Base-by-base conservation (phyloP, 2,888 invertebrate species). In the Anoncus sp. region DNA sequence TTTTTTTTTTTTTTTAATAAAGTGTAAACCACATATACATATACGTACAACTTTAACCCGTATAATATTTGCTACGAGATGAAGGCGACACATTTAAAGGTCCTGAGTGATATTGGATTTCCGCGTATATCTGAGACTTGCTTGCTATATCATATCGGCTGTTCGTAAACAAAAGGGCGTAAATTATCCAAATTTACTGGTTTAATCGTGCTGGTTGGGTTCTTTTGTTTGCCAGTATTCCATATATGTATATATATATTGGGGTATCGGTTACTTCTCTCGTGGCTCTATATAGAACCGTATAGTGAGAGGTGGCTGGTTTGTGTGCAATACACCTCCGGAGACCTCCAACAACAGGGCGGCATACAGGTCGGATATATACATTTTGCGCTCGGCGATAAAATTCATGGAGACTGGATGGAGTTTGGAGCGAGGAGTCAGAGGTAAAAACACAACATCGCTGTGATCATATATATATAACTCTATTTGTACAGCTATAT, bases 51-150 rank as follows among this genome's bases (percentile, higher is more conserved):
- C 10, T 38, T 20, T 9, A 63, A 66, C 16, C 24, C 35, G 47
- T 35, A 35, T 69, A 73, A 79, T 82, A 76, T 73, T 70, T 69
- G 65, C 57, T 72, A 75, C 24, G 38, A 22, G 35, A 45, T 22
- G 43, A 38, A 27, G 18, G 38, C 38, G 40, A 62, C 62, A 79
- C 80, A 81, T 80, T 78, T 73, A 69, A 72, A 77, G 77, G 82
- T 83, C 82, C 6, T 24, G 35, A 84, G 81, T 75, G 77, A 80
- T 83, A 84, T 84, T 81, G 83, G 70, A 72, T 84, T 83, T 84
- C 77, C 72, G 70, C 72, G 78, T 59, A 45, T 35, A 27, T 2
- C 14, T n/a, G 35, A 59, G 20, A 59, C 20, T 16, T n/a, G n/a
- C n/a, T 35, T 31, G 16, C 6, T n/a, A 22, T 16, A 27, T 51